Evolutionary conservation across 1,140 invertebrate species (phyloP).

Genomic region (Araneus ventricosus): DNA sequence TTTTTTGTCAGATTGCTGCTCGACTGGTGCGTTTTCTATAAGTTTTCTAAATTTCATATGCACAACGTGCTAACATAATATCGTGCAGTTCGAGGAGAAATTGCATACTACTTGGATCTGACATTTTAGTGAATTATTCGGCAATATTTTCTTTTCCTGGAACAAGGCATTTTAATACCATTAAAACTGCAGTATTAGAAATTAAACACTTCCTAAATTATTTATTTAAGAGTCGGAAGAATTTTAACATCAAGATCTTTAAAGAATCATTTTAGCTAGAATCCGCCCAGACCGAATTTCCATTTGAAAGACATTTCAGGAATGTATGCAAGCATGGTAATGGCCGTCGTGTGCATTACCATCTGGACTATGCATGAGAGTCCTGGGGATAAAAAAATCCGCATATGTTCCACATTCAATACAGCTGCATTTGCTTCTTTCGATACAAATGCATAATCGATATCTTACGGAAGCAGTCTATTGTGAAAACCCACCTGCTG

Average conservation of each 20-base stretch:
- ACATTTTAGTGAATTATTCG: too few relatives aligned
- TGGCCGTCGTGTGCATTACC: not conserved
- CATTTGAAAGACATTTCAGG: not conserved
- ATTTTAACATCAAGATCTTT: not conserved
- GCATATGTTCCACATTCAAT: not conserved
- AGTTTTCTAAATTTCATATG: too few relatives aligned
- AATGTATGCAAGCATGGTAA: not conserved
- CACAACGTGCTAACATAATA: too few relatives aligned
- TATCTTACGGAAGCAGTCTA: not conserved
- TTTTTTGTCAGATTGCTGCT: too few relatives aligned
- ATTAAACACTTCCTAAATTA: too few relatives aligned
- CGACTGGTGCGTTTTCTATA: too few relatives aligned
- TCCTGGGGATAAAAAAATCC: not conserved
- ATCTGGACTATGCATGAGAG: not conserved
- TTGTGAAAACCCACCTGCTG: constrained; percentile 6
- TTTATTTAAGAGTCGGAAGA: too few relatives aligned
- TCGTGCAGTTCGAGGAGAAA: too few relatives aligned
- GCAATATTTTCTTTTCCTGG: too few relatives aligned
- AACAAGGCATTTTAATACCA: too few relatives aligned
- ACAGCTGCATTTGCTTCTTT: not conserved
- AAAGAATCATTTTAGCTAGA: not conserved
- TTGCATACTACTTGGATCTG: too few relatives aligned
- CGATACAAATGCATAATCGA: constrained; percentile 9
- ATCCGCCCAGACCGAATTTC: not conserved
- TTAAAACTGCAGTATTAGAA: too few relatives aligned